Evolutionary conservation across 2,797 vertebrate species (phyloP).

Genomic region (Sebastolobus altivelis): DNA sequence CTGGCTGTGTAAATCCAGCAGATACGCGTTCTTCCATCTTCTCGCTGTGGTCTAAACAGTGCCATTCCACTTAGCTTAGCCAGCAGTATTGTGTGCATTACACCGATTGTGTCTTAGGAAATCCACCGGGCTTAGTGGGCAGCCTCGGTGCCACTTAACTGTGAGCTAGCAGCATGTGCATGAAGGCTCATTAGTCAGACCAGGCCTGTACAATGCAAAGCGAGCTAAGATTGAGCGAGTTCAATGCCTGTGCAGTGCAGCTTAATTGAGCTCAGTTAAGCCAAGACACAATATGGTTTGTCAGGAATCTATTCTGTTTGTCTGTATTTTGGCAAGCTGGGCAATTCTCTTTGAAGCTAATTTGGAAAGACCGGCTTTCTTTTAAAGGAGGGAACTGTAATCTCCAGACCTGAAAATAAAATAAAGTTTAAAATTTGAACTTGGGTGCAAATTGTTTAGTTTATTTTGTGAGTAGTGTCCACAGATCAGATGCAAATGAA

Average conservation of each 20-base stretch:
- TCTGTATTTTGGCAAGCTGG: constrained; percentile 7
- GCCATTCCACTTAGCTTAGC: constrained; percentile 44
- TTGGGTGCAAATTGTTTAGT: not conserved
- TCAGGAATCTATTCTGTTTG: constrained; percentile 22
- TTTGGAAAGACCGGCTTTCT: constrained; percentile 1
- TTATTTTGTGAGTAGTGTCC: not conserved
- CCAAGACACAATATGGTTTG: constrained; percentile 25
- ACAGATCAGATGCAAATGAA: constrained; percentile 1
- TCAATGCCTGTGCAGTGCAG: constrained; percentile 13
- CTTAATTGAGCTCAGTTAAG: constrained; percentile 31
- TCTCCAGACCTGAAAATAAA: not conserved
- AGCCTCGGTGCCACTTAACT: constrained; percentile 60
- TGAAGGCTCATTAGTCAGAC: constrained; percentile 58
- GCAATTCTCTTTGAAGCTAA: not conserved
- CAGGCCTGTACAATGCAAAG: constrained; percentile 11
- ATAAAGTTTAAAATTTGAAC: constrained; percentile 12
- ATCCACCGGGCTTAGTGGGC: constrained; percentile 47
- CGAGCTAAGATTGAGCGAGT: constrained; percentile 35
- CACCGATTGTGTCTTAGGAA: constrained; percentile 44
- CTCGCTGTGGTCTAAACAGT: constrained; percentile 24
- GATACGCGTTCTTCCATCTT: constrained; percentile 17
- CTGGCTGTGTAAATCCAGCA: constrained; percentile 15
- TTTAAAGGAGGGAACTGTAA: not conserved
- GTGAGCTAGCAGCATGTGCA: constrained; percentile 6
- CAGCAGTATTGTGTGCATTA: constrained; percentile 24